Percentiles rank a stretch among this genome's conserved stretches.
Evolutionary conservation across 2,888 invertebrate species (phyloP).

Genomic region (Thera britannica): DNA sequence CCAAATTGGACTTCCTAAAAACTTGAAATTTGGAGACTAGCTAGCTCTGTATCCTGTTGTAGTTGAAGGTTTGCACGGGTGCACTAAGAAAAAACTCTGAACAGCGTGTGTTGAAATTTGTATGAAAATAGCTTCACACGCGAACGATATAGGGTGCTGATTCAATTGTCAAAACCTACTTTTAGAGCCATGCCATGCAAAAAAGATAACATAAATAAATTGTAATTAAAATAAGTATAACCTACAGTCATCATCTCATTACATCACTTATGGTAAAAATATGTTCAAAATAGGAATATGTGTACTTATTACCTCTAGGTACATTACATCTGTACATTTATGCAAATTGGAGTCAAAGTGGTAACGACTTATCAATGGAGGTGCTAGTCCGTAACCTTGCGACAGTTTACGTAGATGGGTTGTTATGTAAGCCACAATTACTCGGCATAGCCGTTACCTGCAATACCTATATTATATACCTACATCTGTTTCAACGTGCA

Average conservation of each 20-base stretch:
- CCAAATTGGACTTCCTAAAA: too few species aligned
- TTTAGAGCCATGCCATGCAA: too few species aligned
- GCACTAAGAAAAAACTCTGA: too few species aligned
- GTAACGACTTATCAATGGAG: constrained; percentile 21
- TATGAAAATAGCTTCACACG: too few species aligned
- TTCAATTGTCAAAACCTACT: too few species aligned
- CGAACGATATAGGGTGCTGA: too few species aligned
- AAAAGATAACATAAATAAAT: neutral
- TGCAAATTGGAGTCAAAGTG: constrained; percentile 1
- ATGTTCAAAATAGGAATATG: neutral
- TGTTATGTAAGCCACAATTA: constrained; percentile 40
- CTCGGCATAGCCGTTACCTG: constrained; percentile 25
- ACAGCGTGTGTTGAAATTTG: too few species aligned
- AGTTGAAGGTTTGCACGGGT: too few species aligned
- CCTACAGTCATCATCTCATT: neutral
- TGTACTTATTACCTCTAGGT: neutral
- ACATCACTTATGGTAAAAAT: too few species aligned
- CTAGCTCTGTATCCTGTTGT: too few species aligned
- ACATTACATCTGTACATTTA: neutral
- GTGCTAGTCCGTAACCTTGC: constrained; percentile 24
- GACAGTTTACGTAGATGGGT: constrained; percentile 28
- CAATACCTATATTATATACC: constrained; percentile 8
- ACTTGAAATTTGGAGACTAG: too few species aligned
- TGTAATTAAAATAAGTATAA: neutral
- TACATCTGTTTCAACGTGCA: constrained; percentile 3